Evolutionary conservation across 2,113 vertebrate genomes (phyloP).

Genomic region (Hypomesus transpacificus): DNA sequence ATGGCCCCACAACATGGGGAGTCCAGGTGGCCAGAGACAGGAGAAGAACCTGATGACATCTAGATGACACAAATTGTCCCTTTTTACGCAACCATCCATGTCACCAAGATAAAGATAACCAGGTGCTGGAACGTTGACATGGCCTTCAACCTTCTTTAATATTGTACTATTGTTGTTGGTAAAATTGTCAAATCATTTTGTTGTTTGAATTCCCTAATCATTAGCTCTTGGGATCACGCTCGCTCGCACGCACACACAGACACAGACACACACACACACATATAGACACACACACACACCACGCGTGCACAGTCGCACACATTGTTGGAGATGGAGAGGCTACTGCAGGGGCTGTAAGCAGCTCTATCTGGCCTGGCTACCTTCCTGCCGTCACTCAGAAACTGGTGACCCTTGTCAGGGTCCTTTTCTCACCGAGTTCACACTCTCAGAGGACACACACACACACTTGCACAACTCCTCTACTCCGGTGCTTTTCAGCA

Average conservation of each 20-base stretch:
- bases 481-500: slow-evolving; percentile 12
- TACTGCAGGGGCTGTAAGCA: slow-evolving; percentile 4
- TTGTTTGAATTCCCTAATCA: neutral
- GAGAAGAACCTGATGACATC: slow-evolving; percentile 54
- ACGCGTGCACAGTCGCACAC: slow-evolving; percentile 12
- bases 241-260: slow-evolving; percentile 15
- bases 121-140: neutral
- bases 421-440: slow-evolving; percentile 22
- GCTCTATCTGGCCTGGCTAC: slow-evolving; percentile 25
- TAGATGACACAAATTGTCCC: slow-evolving; percentile 52
- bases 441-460: neutral
- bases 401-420: slow-evolving; percentile 33
- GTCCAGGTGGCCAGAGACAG: slow-evolving; percentile 28
- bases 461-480: slow-evolving; percentile 12
- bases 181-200: no score
- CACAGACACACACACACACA: slow-evolving; percentile 16
- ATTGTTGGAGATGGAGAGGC: slow-evolving; percentile 18
- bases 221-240: neutral
- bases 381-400: slow-evolving; percentile 44
- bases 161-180: no score
- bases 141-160: no score
- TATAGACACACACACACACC: neutral
- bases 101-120: slow-evolving; percentile 20
- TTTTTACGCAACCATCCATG: slow-evolving; percentile 23
- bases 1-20: slow-evolving; percentile 10